These are phyloP conservation scores for Selene dorsalis DNA, from an alignment of 2,797 vertebrate genomes.

Conservation along the genomic window DNA sequence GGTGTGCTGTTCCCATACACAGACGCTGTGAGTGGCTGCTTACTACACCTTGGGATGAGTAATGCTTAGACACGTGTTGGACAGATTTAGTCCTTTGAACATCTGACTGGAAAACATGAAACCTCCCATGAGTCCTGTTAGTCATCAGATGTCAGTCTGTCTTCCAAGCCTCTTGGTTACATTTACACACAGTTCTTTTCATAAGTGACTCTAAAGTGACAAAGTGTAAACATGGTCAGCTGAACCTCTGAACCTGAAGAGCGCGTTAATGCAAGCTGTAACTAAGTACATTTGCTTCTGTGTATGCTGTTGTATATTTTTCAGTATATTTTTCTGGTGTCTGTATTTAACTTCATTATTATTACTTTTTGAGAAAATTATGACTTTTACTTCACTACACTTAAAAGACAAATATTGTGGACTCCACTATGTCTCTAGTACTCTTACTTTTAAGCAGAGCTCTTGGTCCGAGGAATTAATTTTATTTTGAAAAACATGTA, in stretches of 20 bases:
- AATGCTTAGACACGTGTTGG: background rate
- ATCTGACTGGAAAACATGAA: background rate
- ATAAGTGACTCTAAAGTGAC: background rate
- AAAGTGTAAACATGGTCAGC: background rate
- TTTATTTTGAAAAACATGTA: too few species aligned
- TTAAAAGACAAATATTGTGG: too few species aligned
- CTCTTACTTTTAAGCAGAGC: too few species aligned
- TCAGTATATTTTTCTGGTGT: too few species aligned
- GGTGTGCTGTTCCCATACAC: background rate
- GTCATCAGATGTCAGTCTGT: background rate
- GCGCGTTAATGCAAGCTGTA: background rate
- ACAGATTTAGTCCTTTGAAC: background rate
- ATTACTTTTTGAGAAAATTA: too few species aligned
- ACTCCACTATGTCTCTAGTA: too few species aligned
- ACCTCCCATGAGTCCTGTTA: background rate
- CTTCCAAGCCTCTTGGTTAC: background rate
- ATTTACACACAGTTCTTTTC: background rate
- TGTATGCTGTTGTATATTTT: too few species aligned
- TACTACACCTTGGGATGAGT: background rate
- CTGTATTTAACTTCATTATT: too few species aligned
- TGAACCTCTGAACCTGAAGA: background rate
- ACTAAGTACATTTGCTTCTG: too few species aligned
- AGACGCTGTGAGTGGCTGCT: background rate
- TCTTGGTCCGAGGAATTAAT: too few species aligned
- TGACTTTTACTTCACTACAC: too few species aligned